These are phyloP conservation scores for Rhorus exstirpatorius DNA, from an alignment of 2,888 invertebrate genomes.

Conservation along the genomic window DNA sequence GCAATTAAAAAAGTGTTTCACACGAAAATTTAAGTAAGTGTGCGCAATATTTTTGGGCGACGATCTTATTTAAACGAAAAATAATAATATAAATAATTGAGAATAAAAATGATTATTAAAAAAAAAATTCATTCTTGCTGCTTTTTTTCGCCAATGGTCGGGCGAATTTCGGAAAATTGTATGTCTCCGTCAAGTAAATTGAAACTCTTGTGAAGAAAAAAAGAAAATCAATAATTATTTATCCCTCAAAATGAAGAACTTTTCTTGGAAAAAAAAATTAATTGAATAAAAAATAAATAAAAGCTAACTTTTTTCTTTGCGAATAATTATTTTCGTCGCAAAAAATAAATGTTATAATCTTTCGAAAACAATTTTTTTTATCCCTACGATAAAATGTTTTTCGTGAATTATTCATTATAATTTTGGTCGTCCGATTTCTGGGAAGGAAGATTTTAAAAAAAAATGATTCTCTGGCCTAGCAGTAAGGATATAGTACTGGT, in stretches of 20 bases:
- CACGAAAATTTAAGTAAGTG: slow-evolving; percentile 30
- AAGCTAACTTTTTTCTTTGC: not conserved
- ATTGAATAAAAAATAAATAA: not conserved
- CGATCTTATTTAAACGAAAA: not conserved
- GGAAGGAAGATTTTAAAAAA: not conserved
- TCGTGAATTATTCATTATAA: not conserved
- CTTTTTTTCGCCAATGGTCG: too few relatives aligned
- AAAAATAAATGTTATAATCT: too few relatives aligned
- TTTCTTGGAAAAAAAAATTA: too few relatives aligned
- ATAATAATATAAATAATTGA: not conserved
- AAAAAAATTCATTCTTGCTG: too few relatives aligned
- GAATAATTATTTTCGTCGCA: too few relatives aligned
- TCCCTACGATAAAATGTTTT: slow-evolving; percentile 9
- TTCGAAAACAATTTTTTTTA: too few relatives aligned
- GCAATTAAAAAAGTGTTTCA: slow-evolving; percentile 29
- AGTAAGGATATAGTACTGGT: slow-evolving; percentile 56
- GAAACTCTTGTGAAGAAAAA: too few relatives aligned
- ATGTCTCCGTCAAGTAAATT: too few relatives aligned
- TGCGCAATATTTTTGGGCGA: slow-evolving; percentile 14
- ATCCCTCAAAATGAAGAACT: too few relatives aligned
- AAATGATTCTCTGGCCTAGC: slow-evolving; percentile 44
- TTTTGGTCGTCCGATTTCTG: slow-evolving; percentile 3
- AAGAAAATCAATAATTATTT: too few relatives aligned
- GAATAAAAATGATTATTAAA: not conserved
- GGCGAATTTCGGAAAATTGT: too few relatives aligned